Percentiles rank a stretch among this genome's conserved stretches.
Evolutionary conservation across 2,113 vertebrate species (phyloP).

Genomic region (Chaetodon trifascialis): DNA sequence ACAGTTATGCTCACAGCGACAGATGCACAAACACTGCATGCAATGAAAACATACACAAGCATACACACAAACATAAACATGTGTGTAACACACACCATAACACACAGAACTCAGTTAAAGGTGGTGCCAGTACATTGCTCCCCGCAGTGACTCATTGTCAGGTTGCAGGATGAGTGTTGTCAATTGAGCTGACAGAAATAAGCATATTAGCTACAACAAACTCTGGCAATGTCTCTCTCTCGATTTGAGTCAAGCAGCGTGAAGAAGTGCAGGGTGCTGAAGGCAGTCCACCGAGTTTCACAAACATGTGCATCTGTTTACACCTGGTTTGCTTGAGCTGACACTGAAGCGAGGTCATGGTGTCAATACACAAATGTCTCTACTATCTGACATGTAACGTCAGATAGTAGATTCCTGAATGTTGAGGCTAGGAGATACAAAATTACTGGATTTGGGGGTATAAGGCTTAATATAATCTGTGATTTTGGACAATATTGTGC

Average conservation of each 20-base stretch:
- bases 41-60: constrained; percentile 39
- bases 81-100: constrained; percentile 15
- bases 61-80: constrained; percentile 46
- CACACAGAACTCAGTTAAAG: constrained; percentile 62
- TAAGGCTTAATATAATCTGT: background rate
- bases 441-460: background rate
- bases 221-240: constrained; percentile 74
- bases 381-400: constrained; percentile 13
- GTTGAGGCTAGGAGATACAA: constrained; percentile 11
- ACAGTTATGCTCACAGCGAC: constrained; percentile 70
- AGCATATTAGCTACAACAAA: constrained; percentile 73
- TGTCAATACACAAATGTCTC: constrained; percentile 48
- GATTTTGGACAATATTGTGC: background rate
- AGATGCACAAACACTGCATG: constrained; percentile 64
- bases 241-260: constrained; percentile 65
- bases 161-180: constrained; percentile 69
- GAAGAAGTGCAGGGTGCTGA: constrained; percentile 50
- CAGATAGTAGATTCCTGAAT: background rate
- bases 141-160: constrained; percentile 76
- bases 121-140: constrained; percentile 57
- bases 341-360: constrained; percentile 61
- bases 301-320: constrained; percentile 55
- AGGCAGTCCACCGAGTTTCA: constrained; percentile 57
- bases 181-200: constrained; percentile 78
- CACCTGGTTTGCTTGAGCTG: constrained; percentile 54